A percentile compares a stretch with the other conserved stretches of the same genome.
These are phyloP conservation scores for Oreochromis aureus DNA, from an alignment of 2,113 vertebrate genomes.

Conservation along the genomic window DNA sequence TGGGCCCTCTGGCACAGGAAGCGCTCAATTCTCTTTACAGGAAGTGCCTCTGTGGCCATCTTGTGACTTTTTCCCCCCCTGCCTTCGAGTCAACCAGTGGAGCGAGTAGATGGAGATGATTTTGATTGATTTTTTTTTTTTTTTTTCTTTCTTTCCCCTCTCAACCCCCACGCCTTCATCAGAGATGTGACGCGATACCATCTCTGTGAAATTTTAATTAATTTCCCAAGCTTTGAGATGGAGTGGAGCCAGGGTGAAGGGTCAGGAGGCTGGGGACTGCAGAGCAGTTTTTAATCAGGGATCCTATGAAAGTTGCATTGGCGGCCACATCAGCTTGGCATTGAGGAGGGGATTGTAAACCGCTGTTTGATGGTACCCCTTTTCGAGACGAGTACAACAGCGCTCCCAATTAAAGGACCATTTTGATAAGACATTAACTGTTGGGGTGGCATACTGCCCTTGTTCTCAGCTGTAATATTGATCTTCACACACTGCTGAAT, in stretches of 20 bases:
- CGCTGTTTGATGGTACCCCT: slow-evolving; percentile 65
- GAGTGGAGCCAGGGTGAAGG: slow-evolving; percentile 85
- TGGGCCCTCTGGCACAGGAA: slow-evolving; percentile 81
- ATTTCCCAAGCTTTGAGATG: slow-evolving; percentile 88
- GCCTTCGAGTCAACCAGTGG: slow-evolving; percentile 43
- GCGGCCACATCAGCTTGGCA: slow-evolving; percentile 41
- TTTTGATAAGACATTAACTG: slow-evolving; percentile 70
- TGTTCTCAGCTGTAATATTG: slow-evolving; percentile 61
- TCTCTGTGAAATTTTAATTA: slow-evolving; percentile 91
- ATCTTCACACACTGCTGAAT: slow-evolving; percentile 59
- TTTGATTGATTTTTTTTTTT: slow-evolving; percentile 62
- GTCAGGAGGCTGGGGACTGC: slow-evolving; percentile 89
- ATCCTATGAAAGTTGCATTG: slow-evolving; percentile 77
- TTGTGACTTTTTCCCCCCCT: slow-evolving; percentile 50
- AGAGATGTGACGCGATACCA: slow-evolving; percentile 74
- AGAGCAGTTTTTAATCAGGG: slow-evolving; percentile 96
- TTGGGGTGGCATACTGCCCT: slow-evolving; percentile 50
- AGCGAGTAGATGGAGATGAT: slow-evolving; percentile 74
- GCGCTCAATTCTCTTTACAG: slow-evolving; percentile 78
- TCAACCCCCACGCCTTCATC: slow-evolving; percentile 28
- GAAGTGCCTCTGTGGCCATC: slow-evolving; percentile 78
- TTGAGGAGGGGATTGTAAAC: slow-evolving; percentile 68
- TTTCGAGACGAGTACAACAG: slow-evolving; percentile 41
- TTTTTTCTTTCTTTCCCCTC: neutral
- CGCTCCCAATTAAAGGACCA: slow-evolving; percentile 72